A percentile compares a stretch with the other conserved stretches of the same genome.
Conservation (phyloP, 2,113 vertebrate species). For the Uropsilus gracilis region DNA sequence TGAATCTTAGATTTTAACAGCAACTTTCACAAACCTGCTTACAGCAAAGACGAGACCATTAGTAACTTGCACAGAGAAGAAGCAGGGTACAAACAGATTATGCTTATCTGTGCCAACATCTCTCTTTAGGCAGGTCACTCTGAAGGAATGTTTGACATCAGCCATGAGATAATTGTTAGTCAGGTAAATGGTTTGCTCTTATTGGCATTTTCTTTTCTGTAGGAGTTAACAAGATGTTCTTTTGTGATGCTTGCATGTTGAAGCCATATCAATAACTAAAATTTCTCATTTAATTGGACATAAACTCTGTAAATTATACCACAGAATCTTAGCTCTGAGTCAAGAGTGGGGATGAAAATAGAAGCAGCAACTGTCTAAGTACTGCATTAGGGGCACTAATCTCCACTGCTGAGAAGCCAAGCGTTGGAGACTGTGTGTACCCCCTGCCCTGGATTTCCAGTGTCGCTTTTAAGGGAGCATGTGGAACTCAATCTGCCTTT, state of each 20-base stretch:
- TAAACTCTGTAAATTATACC: not conserved
- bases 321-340: not conserved
- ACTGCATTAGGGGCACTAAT: not conserved
- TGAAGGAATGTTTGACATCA: not conserved
- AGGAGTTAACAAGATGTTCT: not conserved
- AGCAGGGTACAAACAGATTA: not conserved
- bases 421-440: not conserved
- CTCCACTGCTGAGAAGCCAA: not conserved
- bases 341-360: not conserved
- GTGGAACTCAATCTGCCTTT: not conserved
- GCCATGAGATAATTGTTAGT: not conserved
- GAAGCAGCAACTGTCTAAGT: not conserved
- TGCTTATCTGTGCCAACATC: constrained; percentile 3
- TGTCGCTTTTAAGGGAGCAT: not conserved
- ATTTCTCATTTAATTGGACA: not conserved
- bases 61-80: not conserved
- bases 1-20: constrained; percentile 8
- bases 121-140: not conserved
- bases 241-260: not conserved
- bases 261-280: not conserved
- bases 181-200: not conserved
- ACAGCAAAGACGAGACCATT: not conserved
- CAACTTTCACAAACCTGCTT: not conserved
- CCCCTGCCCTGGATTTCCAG: not conserved
- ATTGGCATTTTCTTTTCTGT: not conserved